Base-by-base conservation (phyloP, 2,888 invertebrate genomes). In the Carpatolechia fugitivella region DNA sequence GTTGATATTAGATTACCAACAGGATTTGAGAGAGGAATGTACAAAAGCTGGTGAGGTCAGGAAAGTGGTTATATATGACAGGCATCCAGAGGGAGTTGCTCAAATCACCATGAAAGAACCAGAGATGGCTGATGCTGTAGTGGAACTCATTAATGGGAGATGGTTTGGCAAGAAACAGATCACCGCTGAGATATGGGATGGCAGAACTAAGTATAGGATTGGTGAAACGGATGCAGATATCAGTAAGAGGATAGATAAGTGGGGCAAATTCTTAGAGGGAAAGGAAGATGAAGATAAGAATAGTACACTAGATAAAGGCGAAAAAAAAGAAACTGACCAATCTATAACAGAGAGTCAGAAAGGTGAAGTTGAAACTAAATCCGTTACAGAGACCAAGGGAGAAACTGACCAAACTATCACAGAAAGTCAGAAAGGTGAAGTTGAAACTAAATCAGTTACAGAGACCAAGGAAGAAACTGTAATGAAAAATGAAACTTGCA, bases 71-170 rank as follows among this genome's bases (percentile, higher is more conserved):
- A 92, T 99, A 36, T 97, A 95, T 85, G 99, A 99, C 86, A 91
- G 97, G 63, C 96, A 99, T 91, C 95, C 96, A 0, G 98, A 99
- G 70, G 99, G 99, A 18, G 95, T 99, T 0, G 97, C 97, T 0
- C 96, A 98, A 68, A 93, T 99, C 1, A 95, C 94, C 16, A 99
- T 98, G 94, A 93, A 94, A 52, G 95, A 95, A 56, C 94, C 97
- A 0, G 98, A 98, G 75, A 95, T 96, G 78, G 98, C 99, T 0
- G 98, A 99, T 85, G 92, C 94, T 56, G 98, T 97, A 49, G 93
- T 99, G 10, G 92, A 93, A 64, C 92, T 97, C 63, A 92, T 99
- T 74, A 95, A 98, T 80, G 96, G 96, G 1, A 92, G 99, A 36
- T 97, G 95, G 93, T 98, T 98, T 86, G 96, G 96, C 7, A 94